Evolutionary conservation across 2,888 invertebrate genomes (phyloP).

Genomic region (Sminthurides aquaticus): DNA sequence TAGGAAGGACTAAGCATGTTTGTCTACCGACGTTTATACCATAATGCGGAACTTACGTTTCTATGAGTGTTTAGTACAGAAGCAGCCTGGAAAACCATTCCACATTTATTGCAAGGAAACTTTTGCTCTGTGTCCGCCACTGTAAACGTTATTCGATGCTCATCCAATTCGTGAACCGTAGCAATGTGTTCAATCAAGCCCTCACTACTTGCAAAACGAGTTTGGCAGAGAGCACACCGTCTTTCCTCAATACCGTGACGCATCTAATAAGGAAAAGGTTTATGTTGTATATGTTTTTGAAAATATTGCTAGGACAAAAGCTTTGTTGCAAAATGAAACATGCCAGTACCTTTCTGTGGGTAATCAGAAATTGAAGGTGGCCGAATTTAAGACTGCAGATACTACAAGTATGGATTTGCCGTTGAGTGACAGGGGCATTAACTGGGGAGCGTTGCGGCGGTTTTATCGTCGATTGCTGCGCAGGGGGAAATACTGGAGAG

Average conservation of each 20-base stretch:
- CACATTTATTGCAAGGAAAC: constrained; percentile 12
- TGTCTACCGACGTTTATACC: too few species aligned
- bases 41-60: constrained; percentile 11
- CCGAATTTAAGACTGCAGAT: constrained; percentile 9
- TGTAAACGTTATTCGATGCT: background rate
- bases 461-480: too few species aligned
- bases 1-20: too few species aligned
- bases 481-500: too few species aligned
- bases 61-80: constrained; percentile 14
- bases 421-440: too few species aligned
- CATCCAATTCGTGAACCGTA: background rate
- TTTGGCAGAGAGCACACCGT: constrained; percentile 7
- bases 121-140: background rate
- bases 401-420: background rate
- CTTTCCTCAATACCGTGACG: constrained; percentile 12
- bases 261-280: too few species aligned
- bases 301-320: too few species aligned
- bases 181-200: constrained; percentile 2
- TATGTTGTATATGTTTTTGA: too few species aligned
- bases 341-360: constrained; percentile 14
- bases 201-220: background rate
- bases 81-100: constrained; percentile 4
- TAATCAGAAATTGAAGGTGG: constrained; percentile 5
- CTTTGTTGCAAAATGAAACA: too few species aligned
- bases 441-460: too few species aligned